Percentiles rank a stretch among this genome's conserved stretches.
Evolutionary conservation across 2,888 invertebrate genomes (phyloP).

Genomic region (Drosophila infuscata): DNA sequence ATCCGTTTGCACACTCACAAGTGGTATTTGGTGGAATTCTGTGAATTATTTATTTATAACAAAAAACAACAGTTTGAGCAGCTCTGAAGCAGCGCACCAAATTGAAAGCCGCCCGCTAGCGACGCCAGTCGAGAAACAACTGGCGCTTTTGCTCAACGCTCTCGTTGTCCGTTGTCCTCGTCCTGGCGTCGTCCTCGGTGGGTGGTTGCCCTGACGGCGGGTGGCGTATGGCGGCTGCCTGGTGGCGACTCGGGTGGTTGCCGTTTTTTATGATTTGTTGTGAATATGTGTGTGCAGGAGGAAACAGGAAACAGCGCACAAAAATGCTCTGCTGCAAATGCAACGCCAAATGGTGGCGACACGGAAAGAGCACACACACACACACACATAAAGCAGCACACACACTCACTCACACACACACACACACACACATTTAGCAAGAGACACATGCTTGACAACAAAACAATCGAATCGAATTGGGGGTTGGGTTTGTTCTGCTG

Average conservation of each 20-base stretch:
- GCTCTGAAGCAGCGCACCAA: conserved; percentile 20
- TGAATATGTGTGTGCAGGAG: conserved; percentile 69
- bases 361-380: conserved; percentile 37
- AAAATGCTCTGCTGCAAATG: conserved; percentile 59
- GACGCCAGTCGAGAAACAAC: conserved; percentile 76
- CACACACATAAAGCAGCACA: conserved; percentile 11
- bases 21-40: conserved; percentile 8
- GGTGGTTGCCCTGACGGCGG: conserved; percentile 37
- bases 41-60: conserved; percentile 51
- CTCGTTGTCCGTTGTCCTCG: conserved; percentile 36
- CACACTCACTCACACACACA: conserved; percentile 15
- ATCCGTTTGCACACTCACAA: conserved; percentile 20
- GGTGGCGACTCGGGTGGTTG: conserved; percentile 36
- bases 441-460: conserved; percentile 53
- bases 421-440: conserved; percentile 18
- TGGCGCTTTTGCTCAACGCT: conserved; percentile 50
- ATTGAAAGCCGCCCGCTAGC: conserved; percentile 64
- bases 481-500: background rate
- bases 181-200: conserved; percentile 40
- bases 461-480: conserved; percentile 47
- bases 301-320: conserved; percentile 67
- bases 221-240: conserved; percentile 36
- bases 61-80: conserved; percentile 9
- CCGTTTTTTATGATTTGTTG: conserved; percentile 73
- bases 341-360: conserved; percentile 56